phyloP scores from a whole-genome alignment of 2,888 invertebrate species.

The Chrysomela aeneicollis region DNA sequence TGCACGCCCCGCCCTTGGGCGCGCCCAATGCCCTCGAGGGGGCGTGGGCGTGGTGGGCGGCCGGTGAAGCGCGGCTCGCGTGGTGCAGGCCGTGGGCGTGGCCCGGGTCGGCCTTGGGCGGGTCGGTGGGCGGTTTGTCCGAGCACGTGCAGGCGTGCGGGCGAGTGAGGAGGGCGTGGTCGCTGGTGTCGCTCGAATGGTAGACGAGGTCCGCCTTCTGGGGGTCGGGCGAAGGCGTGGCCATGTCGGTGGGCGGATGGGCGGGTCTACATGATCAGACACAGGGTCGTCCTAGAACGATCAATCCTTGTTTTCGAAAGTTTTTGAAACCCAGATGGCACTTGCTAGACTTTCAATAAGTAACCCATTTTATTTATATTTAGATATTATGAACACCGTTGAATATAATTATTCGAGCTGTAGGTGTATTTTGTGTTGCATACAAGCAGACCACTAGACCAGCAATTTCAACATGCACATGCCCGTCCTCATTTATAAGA shows the following conservation, averaged over 20 bases:
- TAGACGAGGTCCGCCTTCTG: slow-evolving; percentile 57
- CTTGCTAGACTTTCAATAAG: too few species aligned
- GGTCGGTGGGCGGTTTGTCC: slow-evolving; percentile 49
- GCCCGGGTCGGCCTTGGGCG: slow-evolving; percentile 49
- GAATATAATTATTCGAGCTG: too few species aligned
- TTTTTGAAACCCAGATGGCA: too few species aligned
- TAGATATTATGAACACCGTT: too few species aligned
- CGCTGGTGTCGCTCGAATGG: slow-evolving; percentile 57
- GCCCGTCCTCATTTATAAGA: background rate
- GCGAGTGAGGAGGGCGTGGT: slow-evolving; percentile 55
- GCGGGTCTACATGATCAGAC: slow-evolving; percentile 4
- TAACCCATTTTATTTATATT: too few species aligned
- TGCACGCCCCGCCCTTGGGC: slow-evolving; percentile 50
- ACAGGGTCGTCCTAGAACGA: slow-evolving; percentile 2
- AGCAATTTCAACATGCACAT: background rate
- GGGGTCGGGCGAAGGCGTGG: slow-evolving; percentile 57
- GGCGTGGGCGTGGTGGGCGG: slow-evolving; percentile 49
- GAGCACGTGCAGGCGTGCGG: slow-evolving; percentile 51
- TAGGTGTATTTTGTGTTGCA: too few species aligned
- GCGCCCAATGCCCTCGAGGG: slow-evolving; percentile 54
- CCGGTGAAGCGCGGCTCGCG: slow-evolving; percentile 42
- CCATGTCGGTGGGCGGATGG: slow-evolving; percentile 39
- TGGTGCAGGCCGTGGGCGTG: slow-evolving; percentile 37
- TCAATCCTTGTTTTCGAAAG: background rate
- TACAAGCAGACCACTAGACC: too few species aligned